Evolutionary conservation across 2,113 vertebrate genomes (phyloP), one percentile per base, ranked within the genome.

Genomic region (Sinocyclocheilus grahami): DNA sequence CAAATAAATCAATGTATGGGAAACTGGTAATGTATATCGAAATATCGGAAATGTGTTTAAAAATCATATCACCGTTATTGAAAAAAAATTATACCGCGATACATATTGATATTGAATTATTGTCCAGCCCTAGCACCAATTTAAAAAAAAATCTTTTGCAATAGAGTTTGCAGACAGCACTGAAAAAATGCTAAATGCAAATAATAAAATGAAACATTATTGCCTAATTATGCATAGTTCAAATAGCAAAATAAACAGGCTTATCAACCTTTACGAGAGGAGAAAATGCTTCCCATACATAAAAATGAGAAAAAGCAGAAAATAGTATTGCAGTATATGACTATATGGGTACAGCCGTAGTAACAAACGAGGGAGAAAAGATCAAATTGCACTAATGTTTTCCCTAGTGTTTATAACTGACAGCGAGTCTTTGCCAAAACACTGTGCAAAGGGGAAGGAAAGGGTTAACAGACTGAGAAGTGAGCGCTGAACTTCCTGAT

Each of bases 401-500:
- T 53, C 75, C 48, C 22, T n/a, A 7, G 24, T 30, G 75, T 18
- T 18, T 2, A 42, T 33, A 53, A 33, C 46, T 5, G 27, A 55
- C 46, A 55, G 76, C 8, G 27, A 74, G 16, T 14, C 53, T n/a
- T 67, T 79, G 58, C 33, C 27, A 74, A 1, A 10, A 22, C 14
- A 48, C 60, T 18, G 14, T 42, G 69, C 69, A 72, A 39, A 78
- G 9, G 51, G 76, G 51, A 55, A 33, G 77, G 16, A 89, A 76
- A 82, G 91, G 90, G 91, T 94, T 92, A 92, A 92, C 74, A 27
- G 78, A 85, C 30, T 82, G 80, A 83, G 67, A 77, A 39, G 74
- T 82, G 88, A 82, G 81, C 87, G 30, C 63, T 89, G 84, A 88
- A 89, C 86, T 89, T 86, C 89, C 84, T 87, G 84, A 90, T 90